A percentile compares a stretch with the other conserved stretches of the same genome.
Conservation (phyloP, 2,888 invertebrate species). For the Leptura quadrifasciata region DNA sequence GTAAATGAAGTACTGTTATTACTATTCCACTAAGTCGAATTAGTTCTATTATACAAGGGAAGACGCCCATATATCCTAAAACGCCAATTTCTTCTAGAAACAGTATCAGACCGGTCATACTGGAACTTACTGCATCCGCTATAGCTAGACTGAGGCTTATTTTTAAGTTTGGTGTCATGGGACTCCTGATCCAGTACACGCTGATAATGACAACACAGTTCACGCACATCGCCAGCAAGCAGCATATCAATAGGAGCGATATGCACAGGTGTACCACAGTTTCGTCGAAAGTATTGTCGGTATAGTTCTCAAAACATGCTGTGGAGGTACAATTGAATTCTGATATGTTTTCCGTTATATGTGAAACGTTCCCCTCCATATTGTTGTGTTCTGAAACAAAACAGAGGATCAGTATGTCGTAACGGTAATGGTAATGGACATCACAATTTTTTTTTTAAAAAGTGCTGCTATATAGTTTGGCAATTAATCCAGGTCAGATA, state of each 20-base stretch:
- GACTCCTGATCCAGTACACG: constrained; percentile 76
- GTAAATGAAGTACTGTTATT: constrained; percentile 79
- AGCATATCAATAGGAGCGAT: constrained; percentile 73
- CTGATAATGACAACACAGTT: constrained; percentile 77
- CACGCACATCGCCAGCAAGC: constrained; percentile 75
- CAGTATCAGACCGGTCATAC: constrained; percentile 72
- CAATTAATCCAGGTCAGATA: too few species aligned
- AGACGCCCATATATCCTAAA: constrained; percentile 46
- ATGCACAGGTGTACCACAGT: constrained; percentile 55
- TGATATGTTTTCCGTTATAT: not conserved
- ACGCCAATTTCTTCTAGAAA: constrained; percentile 49
- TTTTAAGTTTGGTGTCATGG: constrained; percentile 77
- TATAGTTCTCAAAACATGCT: constrained; percentile 9
- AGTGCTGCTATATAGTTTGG: too few species aligned
- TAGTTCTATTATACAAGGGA: constrained; percentile 70
- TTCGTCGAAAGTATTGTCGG: constrained; percentile 39
- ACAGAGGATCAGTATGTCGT: not conserved
- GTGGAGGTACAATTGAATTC: constrained; percentile 18
- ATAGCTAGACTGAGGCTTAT: constrained; percentile 78
- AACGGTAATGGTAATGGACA: not conserved
- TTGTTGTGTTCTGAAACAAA: constrained; percentile 18
- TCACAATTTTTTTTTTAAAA: too few species aligned
- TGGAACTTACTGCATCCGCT: constrained; percentile 77
- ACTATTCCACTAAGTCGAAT: constrained; percentile 78
- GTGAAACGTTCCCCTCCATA: constrained; percentile 24